Conservation (phyloP, 2,888 invertebrate genomes). For the Hypena proboscidalis region DNA sequence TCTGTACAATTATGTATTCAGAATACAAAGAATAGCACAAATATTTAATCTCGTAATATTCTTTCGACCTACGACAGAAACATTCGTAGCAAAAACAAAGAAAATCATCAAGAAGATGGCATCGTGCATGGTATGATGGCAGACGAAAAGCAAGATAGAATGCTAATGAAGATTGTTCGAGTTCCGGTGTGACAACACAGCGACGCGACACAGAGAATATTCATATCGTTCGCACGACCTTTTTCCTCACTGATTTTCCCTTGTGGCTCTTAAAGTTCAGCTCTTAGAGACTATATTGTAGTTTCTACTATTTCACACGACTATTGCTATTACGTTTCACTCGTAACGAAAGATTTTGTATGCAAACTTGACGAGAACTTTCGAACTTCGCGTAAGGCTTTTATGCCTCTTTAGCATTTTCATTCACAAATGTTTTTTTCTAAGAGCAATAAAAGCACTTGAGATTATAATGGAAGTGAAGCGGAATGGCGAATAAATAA, state of each 20-base stretch:
- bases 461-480: too few species aligned
- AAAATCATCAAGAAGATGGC: constrained; percentile 26
- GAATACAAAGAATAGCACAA: too few species aligned
- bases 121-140: constrained; percentile 37
- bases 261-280: constrained; percentile 31
- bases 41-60: constrained; percentile 33
- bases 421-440: constrained; percentile 31
- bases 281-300: constrained; percentile 36
- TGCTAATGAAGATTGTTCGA: constrained; percentile 52
- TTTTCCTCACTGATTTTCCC: constrained; percentile 21
- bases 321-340: constrained; percentile 19
- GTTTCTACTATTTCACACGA: constrained; percentile 26
- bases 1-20: too few species aligned
- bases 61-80: constrained; percentile 33
- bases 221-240: constrained; percentile 41
- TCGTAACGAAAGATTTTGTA: constrained; percentile 39
- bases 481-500: too few species aligned
- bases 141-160: constrained; percentile 44
- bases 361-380: constrained; percentile 40
- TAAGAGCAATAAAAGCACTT: constrained; percentile 26
- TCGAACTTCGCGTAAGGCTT: constrained; percentile 33
- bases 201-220: constrained; percentile 34
- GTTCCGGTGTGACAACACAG: constrained; percentile 32
- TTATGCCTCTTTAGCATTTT: constrained; percentile 26
- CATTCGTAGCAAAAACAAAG: constrained; percentile 38